Evolutionary conservation across 1,140 invertebrate species (phyloP).

Genomic region (Sarcophaga peregrina): DNA sequence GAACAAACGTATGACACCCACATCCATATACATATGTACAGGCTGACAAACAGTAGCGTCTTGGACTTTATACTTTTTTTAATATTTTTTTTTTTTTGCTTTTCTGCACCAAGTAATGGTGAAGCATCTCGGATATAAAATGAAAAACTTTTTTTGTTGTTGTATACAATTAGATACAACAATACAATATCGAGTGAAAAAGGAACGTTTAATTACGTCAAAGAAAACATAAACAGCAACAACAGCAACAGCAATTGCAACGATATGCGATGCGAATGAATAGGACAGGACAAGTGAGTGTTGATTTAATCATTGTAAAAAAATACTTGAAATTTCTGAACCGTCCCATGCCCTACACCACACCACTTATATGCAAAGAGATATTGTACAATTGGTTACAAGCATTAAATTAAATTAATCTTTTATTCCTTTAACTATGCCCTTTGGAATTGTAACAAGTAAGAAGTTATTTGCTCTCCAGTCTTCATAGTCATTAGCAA

Average conservation of each 20-base stretch:
- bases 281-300: not conserved
- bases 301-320: slow-evolving; percentile 20
- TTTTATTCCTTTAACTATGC: too few species aligned
- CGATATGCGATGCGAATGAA: not conserved
- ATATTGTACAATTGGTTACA: too few species aligned
- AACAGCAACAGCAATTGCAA: not conserved
- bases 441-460: too few species aligned
- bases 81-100: too few species aligned
- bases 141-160: not conserved
- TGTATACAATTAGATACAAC: not conserved
- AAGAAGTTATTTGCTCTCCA: too few species aligned
- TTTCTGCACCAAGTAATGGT: too few species aligned
- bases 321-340: slow-evolving; percentile 1
- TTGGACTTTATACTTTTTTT: too few species aligned
- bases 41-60: not conserved
- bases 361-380: too few species aligned
- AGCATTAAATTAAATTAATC: too few species aligned
- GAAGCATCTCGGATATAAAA: too few species aligned
- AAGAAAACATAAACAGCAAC: slow-evolving; percentile 1
- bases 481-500: too few species aligned
- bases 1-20: slow-evolving; percentile 4
- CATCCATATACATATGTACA: too few species aligned
- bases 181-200: not conserved
- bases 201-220: slow-evolving; percentile 2
- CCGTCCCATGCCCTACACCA: not conserved